Evolutionary conservation across 1,140 invertebrate genomes (phyloP).

Genomic region (Diuraphis noxia): DNA sequence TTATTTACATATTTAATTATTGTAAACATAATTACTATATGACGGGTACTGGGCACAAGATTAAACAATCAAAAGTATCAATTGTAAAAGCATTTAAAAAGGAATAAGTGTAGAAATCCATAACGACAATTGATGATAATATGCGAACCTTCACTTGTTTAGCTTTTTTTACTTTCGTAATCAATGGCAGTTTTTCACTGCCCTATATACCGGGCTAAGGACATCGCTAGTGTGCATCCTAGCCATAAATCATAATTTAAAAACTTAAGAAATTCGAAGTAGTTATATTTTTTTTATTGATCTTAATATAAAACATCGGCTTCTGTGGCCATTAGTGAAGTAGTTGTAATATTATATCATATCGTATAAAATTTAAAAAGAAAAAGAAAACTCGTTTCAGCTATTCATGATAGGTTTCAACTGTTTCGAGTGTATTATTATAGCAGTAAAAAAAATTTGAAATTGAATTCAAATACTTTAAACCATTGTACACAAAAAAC

Average conservation of each 20-base stretch:
- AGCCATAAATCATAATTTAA: not conserved
- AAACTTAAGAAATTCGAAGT: not conserved
- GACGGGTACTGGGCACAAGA: too few relatives aligned
- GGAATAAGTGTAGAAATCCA: not conserved
- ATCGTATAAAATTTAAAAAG: not conserved
- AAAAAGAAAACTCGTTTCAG: not conserved
- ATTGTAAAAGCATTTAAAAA: not conserved
- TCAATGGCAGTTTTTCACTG: conserved; percentile 13
- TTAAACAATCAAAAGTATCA: not conserved
- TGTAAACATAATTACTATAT: too few relatives aligned
- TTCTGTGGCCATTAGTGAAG: too few relatives aligned
- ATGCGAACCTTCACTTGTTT: conserved; percentile 34
- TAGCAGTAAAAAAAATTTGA: not conserved
- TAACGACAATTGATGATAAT: not conserved
- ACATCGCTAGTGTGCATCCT: not conserved
- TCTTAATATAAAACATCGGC: too few relatives aligned
- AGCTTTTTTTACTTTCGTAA: conserved; percentile 32
- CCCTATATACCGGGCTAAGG: not conserved
- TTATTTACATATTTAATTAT: not conserved
- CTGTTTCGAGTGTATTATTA: not conserved
- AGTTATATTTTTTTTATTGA: too few relatives aligned
- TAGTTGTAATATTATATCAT: not conserved
- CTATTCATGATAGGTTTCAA: not conserved
- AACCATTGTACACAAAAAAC: not conserved
- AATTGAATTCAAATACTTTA: not conserved